These are phyloP conservation scores for Macrobrachium nipponense DNA, from an alignment of 1,140 invertebrate species.

Conservation along the genomic window DNA sequence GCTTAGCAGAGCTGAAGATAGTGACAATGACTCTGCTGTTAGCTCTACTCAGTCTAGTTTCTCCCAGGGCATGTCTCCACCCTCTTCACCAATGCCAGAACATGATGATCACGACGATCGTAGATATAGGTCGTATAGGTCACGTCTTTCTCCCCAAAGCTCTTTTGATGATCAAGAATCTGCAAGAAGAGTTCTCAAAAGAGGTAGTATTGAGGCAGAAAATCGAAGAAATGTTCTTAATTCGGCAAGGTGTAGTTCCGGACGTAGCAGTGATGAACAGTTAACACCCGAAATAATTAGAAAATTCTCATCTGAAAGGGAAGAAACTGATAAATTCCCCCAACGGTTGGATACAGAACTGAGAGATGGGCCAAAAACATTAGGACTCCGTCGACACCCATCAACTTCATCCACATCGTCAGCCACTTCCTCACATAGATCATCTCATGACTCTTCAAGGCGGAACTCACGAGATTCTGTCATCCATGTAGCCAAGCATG, in stretches of 20 bases:
- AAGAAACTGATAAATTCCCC: slow-evolving; percentile 69
- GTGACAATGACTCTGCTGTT: slow-evolving; percentile 88
- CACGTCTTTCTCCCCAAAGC: slow-evolving; percentile 65
- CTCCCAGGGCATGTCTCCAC: slow-evolving; percentile 78
- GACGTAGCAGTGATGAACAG: slow-evolving; percentile 68
- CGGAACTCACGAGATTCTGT: slow-evolving; percentile 59
- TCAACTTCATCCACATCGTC: slow-evolving; percentile 63
- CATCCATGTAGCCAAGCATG: slow-evolving; percentile 53
- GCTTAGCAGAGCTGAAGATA: slow-evolving; percentile 73
- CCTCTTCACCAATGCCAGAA: slow-evolving; percentile 71
- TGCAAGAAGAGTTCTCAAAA: slow-evolving; percentile 76
- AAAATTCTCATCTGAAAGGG: slow-evolving; percentile 76
- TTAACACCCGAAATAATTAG: slow-evolving; percentile 72
- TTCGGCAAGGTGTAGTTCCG: slow-evolving; percentile 86
- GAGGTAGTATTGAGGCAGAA: slow-evolving; percentile 82
- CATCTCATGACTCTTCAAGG: slow-evolving; percentile 57
- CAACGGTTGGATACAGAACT: slow-evolving; percentile 64
- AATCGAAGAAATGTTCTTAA: slow-evolving; percentile 88
- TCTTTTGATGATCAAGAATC: slow-evolving; percentile 71
- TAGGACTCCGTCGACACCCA: slow-evolving; percentile 63
- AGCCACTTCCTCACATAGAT: slow-evolving; percentile 41
- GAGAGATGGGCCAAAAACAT: slow-evolving; percentile 63
- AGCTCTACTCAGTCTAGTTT: slow-evolving; percentile 71
- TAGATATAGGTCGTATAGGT: slow-evolving; percentile 68
- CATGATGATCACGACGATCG: slow-evolving; percentile 69